These are phyloP conservation scores for Mycetomoellerius zeteki DNA, from an alignment of 1,140 invertebrate genomes.

Conservation along the genomic window DNA sequence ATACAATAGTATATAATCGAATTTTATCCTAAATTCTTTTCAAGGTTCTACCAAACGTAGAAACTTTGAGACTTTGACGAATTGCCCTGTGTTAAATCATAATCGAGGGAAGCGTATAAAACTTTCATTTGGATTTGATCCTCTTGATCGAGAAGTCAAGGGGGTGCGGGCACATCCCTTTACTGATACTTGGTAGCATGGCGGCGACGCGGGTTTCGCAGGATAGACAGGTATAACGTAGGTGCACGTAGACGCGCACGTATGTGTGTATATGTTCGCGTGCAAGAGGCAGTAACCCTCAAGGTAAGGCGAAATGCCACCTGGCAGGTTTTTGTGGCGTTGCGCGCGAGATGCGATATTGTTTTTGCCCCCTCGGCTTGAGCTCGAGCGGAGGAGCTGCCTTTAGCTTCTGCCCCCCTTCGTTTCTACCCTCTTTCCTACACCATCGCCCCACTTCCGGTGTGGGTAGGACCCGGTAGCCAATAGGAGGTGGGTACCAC, in stretches of 20 bases:
- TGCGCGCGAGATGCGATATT: conserved; percentile 83
- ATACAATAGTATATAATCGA: background rate
- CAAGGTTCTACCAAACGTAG: background rate
- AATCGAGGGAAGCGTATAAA: background rate
- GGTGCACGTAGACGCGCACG: conserved; percentile 13
- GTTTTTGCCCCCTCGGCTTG: conserved; percentile 80
- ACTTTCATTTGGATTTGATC: conserved; percentile 10
- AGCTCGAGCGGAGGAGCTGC: conserved; percentile 69
- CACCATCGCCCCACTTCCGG: conserved; percentile 79
- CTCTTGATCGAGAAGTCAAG: conserved; percentile 14
- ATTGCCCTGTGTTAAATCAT: conserved; percentile 6
- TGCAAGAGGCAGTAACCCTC: conserved; percentile 81
- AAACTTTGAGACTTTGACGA: background rate
- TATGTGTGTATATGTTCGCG: conserved; percentile 52
- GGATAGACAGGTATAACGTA: conserved; percentile 18
- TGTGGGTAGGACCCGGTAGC: conserved; percentile 70
- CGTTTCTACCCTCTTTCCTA: conserved; percentile 33
- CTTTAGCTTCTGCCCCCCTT: conserved; percentile 51
- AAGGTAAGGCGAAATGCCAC: conserved; percentile 85
- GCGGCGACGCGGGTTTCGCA: conserved; percentile 37
- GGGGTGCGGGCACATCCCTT: conserved; percentile 46
- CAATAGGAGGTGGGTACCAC: conserved; percentile 80
- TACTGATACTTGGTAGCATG: conserved; percentile 18
- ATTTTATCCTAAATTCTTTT: background rate
- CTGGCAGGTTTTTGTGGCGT: conserved; percentile 85